Percentiles rank a stretch among this genome's conserved stretches.
Evolutionary conservation across 2,888 invertebrate species (phyloP).

Genomic region (Listrodromus nycthemerus): DNA sequence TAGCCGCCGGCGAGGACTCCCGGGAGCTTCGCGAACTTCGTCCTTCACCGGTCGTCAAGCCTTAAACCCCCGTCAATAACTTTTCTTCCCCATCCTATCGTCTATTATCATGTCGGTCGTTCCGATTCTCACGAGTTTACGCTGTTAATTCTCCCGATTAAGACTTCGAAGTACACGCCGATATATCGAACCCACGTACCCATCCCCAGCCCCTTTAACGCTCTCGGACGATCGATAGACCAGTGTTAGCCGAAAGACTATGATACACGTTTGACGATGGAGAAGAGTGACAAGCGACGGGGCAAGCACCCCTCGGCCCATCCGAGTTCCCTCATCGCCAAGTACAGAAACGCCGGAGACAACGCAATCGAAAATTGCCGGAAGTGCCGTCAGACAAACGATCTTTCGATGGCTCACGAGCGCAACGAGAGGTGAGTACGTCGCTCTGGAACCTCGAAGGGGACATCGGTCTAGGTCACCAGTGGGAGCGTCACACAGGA

Average conservation of each 20-base stretch:
- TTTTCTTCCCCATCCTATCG: conserved; percentile 42
- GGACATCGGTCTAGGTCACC: neutral
- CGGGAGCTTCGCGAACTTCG: conserved; percentile 46
- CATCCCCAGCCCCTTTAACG: neutral
- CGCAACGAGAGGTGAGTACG: conserved; percentile 70
- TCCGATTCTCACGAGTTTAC: conserved; percentile 39
- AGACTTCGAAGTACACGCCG: conserved; percentile 2
- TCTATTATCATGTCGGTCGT: conserved; percentile 52
- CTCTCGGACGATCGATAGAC: neutral
- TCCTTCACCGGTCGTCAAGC: conserved; percentile 53
- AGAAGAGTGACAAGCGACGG: conserved; percentile 69
- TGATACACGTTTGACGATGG: conserved; percentile 68
- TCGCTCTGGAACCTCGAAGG: neutral
- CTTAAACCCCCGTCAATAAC: conserved; percentile 45
- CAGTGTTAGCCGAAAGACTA: conserved; percentile 13
- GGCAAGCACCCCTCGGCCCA: conserved; percentile 66
- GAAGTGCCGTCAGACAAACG: conserved; percentile 68
- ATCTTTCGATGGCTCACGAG: conserved; percentile 49
- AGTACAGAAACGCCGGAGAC: conserved; percentile 63
- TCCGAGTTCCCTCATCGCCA: conserved; percentile 66
- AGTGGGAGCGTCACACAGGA: neutral
- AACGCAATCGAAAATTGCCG: conserved; percentile 66
- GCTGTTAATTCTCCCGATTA: conserved; percentile 17
- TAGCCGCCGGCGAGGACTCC: conserved; percentile 37
- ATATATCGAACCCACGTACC: neutral